Evolutionary conservation across 2,113 vertebrate species (phyloP), one percentile per base, ranked within the genome.

Genomic region (Glaucidium brasilianum): DNA sequence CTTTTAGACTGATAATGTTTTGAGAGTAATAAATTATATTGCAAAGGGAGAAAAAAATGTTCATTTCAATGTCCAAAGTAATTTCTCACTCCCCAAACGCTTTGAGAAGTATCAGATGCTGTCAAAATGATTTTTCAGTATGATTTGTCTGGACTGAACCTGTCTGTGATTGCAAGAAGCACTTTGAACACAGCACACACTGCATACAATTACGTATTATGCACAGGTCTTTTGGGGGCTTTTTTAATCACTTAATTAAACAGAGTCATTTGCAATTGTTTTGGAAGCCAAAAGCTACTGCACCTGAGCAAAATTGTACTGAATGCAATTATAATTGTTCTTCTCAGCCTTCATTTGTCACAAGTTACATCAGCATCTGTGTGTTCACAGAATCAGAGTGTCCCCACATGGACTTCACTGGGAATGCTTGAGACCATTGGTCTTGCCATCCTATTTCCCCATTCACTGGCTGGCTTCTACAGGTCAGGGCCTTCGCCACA

Each of bases 11-110:
- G 68, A 74, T 60, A 81, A 41, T 43, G 29, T 94, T 60, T 15
- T 73, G 12, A 80, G n/a, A 90, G 66, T 68, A 92, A 94, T 19
- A 77, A 88, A 88, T 68, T 56, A 47, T n/a, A 32, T 34, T 73
- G 6, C 58, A 80, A 75, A 80, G 11, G 32, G 30, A 41, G 15
- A 39, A 74, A 63, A 63, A 81, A 78, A 53, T 43, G 21, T 69
- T 83, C 73, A 27, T 90, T 93, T 80, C 49, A 62, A 45, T 45
- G 52, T 50, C 41, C n/a, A 50, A 58, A 66, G 37, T 53, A 1
- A 53, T 85, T 94, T 90, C 26, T 66, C 11, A 41, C n/a, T 79
- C 41, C 58, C 25, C 27, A 88, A 86, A 80, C n/a, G 67, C 71
- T 67, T 13, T 49, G 13, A 93, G 67, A 47, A 78, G 17, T 62